Evolutionary conservation across 2,113 vertebrate genomes (phyloP).

Genomic region (Dinomys branickii): DNA sequence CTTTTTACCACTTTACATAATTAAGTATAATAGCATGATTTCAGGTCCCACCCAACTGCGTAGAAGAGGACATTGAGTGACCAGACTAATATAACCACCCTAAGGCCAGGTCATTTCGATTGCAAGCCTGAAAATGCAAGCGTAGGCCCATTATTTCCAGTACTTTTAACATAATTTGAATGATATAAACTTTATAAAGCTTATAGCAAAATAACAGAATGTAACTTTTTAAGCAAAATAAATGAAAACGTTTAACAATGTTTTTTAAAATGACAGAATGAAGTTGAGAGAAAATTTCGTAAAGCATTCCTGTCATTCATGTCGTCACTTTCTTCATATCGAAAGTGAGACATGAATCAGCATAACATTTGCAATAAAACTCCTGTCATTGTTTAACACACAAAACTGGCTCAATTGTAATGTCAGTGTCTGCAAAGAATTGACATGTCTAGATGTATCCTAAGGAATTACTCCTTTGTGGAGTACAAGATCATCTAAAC

Average conservation of each 20-base stretch:
- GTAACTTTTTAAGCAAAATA: neutral
- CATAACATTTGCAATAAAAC: neutral
- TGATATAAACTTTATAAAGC: neutral
- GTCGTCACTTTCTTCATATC: neutral
- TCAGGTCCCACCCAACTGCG: neutral
- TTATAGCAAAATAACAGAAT: neutral
- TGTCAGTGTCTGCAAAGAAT: neutral
- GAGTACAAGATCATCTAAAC: neutral
- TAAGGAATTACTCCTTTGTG: neutral
- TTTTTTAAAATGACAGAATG: neutral
- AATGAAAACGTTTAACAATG: neutral
- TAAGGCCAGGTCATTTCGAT: neutral
- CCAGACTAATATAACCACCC: neutral
- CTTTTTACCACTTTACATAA: neutral
- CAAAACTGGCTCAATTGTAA: neutral
- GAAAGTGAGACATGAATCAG: neutral
- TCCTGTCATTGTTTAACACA: neutral
- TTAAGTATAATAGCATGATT: neutral
- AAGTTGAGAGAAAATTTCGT: neutral
- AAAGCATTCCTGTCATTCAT: neutral
- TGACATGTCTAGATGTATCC: neutral
- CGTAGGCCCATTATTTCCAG: neutral
- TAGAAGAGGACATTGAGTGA: neutral
- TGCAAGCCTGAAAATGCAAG: neutral
- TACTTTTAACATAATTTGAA: neutral